These are phyloP conservation scores for Athetis lepigone DNA, from an alignment of 2,888 invertebrate species.

Conservation along the genomic window DNA sequence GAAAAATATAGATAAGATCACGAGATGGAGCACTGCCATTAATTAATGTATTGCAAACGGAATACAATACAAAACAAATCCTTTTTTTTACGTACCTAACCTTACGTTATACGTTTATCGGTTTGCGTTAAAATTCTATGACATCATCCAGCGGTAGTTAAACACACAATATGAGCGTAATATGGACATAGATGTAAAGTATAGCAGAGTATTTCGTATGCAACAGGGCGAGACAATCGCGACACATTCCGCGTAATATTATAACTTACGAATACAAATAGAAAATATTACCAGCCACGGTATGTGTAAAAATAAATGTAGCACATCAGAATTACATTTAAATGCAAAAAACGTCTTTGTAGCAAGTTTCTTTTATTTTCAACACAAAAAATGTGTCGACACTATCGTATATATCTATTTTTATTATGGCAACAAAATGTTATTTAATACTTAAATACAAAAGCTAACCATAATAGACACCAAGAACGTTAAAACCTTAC, in stretches of 20 bases:
- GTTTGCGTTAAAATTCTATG: neutral
- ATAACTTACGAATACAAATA: constrained; percentile 41
- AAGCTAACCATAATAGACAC: constrained; percentile 28
- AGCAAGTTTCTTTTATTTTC: neutral
- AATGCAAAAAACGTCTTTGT: neutral
- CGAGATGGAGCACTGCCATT: neutral
- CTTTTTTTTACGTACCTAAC: constrained; percentile 21
- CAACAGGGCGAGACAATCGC: constrained; percentile 37
- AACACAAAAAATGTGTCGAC: neutral
- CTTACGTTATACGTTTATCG: constrained; percentile 2
- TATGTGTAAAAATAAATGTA: constrained; percentile 12
- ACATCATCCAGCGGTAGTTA: constrained; percentile 10
- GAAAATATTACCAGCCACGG: constrained; percentile 21
- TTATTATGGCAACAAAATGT: neutral
- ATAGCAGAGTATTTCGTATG: neutral
- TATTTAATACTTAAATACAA: no score
- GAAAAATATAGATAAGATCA: neutral
- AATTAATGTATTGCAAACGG: neutral
- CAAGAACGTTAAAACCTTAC: constrained; percentile 2
- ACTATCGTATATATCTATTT: neutral
- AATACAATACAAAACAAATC: neutral
- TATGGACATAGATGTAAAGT: neutral
- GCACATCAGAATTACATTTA: neutral
- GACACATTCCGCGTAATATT: neutral
- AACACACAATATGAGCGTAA: neutral